These are phyloP conservation scores for Pristionchus exspectatus DNA, from an alignment of 2,888 invertebrate species.

Conservation along the genomic window DNA sequence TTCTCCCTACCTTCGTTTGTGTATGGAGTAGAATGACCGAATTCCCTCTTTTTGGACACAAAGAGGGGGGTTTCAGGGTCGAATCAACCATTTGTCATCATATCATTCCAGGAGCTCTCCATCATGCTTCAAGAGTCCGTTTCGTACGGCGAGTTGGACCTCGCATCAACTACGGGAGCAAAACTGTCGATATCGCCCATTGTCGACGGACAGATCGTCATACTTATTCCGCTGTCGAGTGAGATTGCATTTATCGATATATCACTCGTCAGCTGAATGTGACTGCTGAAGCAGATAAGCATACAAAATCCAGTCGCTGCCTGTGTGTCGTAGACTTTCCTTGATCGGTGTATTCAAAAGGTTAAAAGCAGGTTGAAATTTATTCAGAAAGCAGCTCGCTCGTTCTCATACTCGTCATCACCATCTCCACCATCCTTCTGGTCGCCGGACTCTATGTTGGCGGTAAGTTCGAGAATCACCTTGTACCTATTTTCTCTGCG, in stretches of 20 bases:
- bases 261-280: too few relatives aligned
- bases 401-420: slow-evolving; percentile 46
- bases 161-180: neutral
- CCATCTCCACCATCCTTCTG: slow-evolving; percentile 38
- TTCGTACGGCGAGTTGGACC: neutral
- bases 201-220: slow-evolving; percentile 10
- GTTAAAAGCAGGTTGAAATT: neutral
- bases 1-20: too few relatives aligned
- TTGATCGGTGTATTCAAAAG: too few relatives aligned
- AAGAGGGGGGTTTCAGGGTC: too few relatives aligned
- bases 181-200: slow-evolving; percentile 27
- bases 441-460: slow-evolving; percentile 43
- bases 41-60: too few relatives aligned
- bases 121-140: slow-evolving; percentile 21
- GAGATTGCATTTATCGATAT: neutral
- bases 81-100: too few relatives aligned
- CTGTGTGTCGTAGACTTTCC: too few relatives aligned
- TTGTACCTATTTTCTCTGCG: too few relatives aligned
- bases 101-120: slow-evolving; percentile 38
- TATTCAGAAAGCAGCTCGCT: slow-evolving; percentile 50
- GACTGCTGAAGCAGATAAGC: neutral
- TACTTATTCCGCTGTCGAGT: slow-evolving; percentile 48
- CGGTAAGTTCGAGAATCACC: neutral
- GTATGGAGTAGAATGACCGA: neutral
- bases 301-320: too few relatives aligned